These are phyloP conservation scores for Acanthurus leucopareius DNA, from an alignment of 2,797 vertebrate genomes.

Conservation along the genomic window DNA sequence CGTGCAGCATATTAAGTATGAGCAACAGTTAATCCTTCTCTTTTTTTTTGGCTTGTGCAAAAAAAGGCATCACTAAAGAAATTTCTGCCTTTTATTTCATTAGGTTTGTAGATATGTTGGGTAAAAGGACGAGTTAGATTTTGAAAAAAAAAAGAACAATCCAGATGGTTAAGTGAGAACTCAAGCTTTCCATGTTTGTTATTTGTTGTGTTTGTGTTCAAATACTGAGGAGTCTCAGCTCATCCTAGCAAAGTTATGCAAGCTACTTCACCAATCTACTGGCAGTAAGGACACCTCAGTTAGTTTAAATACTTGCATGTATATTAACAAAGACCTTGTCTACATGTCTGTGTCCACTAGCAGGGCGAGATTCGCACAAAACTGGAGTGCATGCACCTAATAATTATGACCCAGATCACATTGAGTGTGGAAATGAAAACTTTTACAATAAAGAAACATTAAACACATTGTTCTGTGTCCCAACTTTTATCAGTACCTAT, in stretches of 20 bases:
- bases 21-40: slow-evolving; percentile 55
- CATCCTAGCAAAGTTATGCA: slow-evolving; percentile 6
- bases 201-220: slow-evolving; percentile 29
- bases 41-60: slow-evolving; percentile 29
- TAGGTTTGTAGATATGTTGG: slow-evolving; percentile 30
- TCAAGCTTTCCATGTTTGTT: slow-evolving; percentile 26
- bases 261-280: slow-evolving; percentile 12
- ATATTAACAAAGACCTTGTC: not conserved
- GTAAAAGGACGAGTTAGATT: slow-evolving; percentile 36
- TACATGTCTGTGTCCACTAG: slow-evolving; percentile 1
- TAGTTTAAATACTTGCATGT: slow-evolving; percentile 3
- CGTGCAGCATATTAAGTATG: slow-evolving; percentile 32
- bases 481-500: slow-evolving; percentile 26
- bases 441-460: slow-evolving; percentile 11
- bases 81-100: slow-evolving; percentile 56
- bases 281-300: slow-evolving; percentile 7
- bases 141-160: slow-evolving; percentile 24
- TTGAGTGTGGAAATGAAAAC: not conserved
- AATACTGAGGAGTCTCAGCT: slow-evolving; percentile 17
- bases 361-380: slow-evolving; percentile 13
- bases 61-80: slow-evolving; percentile 16
- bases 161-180: slow-evolving; percentile 30
- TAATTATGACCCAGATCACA: slow-evolving; percentile 8
- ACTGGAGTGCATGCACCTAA: not conserved
- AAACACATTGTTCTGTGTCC: not conserved